Evolutionary conservation across 2,113 vertebrate genomes (phyloP).

Genomic region (Xenopus borealis): DNA sequence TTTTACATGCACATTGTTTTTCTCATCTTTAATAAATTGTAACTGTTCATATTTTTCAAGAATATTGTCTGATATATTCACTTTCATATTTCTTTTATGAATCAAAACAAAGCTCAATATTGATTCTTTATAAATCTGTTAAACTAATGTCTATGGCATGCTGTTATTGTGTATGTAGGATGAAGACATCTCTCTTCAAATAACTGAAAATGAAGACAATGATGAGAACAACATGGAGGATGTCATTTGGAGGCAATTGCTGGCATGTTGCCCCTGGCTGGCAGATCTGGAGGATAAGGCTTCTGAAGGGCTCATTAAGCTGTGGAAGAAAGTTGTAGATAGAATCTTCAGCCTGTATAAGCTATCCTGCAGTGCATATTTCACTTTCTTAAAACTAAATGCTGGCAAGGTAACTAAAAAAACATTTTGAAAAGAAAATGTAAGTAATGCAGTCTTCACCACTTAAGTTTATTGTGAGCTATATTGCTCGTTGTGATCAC

Average conservation of each 20-base stretch:
- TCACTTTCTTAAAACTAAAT: constrained; percentile 96
- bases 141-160: too few species aligned
- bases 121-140: background rate
- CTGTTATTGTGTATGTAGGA: constrained; percentile 65
- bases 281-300: constrained; percentile 84
- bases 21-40: too few species aligned
- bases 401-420: constrained; percentile 79
- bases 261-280: constrained; percentile 88
- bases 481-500: too few species aligned
- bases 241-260: constrained; percentile 90
- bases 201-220: constrained; percentile 83
- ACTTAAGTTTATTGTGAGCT: too few species aligned
- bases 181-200: constrained; percentile 93
- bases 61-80: too few species aligned
- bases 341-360: constrained; percentile 95
- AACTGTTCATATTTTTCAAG: too few species aligned
- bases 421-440: too few species aligned
- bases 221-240: constrained; percentile 95
- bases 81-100: too few species aligned
- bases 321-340: constrained; percentile 92
- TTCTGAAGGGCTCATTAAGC: constrained; percentile 87
- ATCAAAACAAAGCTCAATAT: too few species aligned
- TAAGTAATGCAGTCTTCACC: too few species aligned
- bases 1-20: too few species aligned
- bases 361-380: constrained; percentile 93